Evolutionary conservation across 1,140 invertebrate species (phyloP).

Genomic region (Pantala flavescens): DNA sequence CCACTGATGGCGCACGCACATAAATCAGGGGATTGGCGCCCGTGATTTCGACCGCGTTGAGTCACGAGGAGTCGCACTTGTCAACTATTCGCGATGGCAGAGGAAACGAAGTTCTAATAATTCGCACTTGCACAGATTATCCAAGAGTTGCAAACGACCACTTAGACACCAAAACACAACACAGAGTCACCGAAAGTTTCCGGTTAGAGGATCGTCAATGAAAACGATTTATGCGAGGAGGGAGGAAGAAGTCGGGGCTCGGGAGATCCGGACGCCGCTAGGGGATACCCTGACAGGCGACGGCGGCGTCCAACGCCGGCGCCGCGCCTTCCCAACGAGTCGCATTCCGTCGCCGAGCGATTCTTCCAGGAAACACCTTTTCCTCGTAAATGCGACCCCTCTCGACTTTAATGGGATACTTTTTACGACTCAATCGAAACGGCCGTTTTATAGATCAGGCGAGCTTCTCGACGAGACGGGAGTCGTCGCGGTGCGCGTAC

Average conservation of each 20-base stretch:
- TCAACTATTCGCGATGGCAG: neutral
- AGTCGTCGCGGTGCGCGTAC: neutral
- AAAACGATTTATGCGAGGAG: neutral
- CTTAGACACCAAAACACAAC: too few relatives aligned
- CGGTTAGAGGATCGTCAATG: neutral
- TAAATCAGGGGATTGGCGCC: neutral
- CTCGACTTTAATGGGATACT: neutral
- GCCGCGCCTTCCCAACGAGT: neutral
- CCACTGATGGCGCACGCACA: neutral
- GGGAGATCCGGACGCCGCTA: neutral
- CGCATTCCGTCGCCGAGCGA: neutral
- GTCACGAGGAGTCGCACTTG: neutral
- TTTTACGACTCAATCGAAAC: neutral
- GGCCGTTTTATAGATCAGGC: neutral
- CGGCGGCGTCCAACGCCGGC: neutral
- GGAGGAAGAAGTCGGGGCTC: neutral
- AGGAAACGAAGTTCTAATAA: neutral
- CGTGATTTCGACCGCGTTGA: neutral
- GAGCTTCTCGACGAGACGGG: neutral
- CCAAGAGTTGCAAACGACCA: too few relatives aligned
- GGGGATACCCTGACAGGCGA: neutral
- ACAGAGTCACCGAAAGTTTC: neutral
- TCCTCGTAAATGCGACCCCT: neutral
- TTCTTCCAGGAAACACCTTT: neutral
- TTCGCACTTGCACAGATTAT: neutral